phyloP scores from a whole-genome alignment of 2,797 vertebrate species.

The Pantherophis alleghaniensis region DNA sequence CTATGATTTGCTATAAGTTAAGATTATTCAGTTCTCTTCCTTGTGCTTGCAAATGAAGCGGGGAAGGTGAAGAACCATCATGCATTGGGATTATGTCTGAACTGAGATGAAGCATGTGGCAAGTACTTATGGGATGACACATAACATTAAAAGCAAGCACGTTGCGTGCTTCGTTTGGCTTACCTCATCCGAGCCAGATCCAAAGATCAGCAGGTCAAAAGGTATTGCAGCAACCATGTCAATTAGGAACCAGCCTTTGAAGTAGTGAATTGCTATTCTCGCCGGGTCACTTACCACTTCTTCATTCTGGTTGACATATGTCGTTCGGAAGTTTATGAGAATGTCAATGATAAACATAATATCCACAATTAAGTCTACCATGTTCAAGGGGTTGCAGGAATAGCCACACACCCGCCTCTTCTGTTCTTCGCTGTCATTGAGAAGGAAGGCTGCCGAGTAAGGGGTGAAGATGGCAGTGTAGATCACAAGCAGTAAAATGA shows the following conservation, averaged over 20 bases:
- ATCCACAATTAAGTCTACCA: constrained; percentile 98
- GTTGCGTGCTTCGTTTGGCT: constrained; percentile 56
- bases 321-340: constrained; percentile 99
- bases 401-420: constrained; percentile 93
- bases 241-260: constrained; percentile 99
- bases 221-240: constrained; percentile 99
- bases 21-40: not conserved
- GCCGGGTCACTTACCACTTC: constrained; percentile 98
- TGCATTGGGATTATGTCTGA: not conserved
- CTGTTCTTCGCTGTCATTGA: constrained; percentile 92
- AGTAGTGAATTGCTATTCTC: constrained; percentile 98
- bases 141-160: not conserved
- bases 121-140: constrained; percentile 5
- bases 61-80: not conserved
- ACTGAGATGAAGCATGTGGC: not conserved
- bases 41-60: not conserved
- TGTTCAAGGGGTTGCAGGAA: constrained; percentile 94
- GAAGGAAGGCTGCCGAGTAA: constrained; percentile 96
- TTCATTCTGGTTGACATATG: constrained; percentile 96
- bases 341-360: constrained; percentile 99
- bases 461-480: constrained; percentile 98
- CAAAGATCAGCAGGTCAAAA: constrained; percentile 98
- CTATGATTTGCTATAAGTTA: not conserved
- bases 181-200: constrained; percentile 99
- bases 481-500: constrained; percentile 95